phyloP scores from a whole-genome alignment of 2,888 invertebrate genomes.

The Drosophila mimetica region DNA sequence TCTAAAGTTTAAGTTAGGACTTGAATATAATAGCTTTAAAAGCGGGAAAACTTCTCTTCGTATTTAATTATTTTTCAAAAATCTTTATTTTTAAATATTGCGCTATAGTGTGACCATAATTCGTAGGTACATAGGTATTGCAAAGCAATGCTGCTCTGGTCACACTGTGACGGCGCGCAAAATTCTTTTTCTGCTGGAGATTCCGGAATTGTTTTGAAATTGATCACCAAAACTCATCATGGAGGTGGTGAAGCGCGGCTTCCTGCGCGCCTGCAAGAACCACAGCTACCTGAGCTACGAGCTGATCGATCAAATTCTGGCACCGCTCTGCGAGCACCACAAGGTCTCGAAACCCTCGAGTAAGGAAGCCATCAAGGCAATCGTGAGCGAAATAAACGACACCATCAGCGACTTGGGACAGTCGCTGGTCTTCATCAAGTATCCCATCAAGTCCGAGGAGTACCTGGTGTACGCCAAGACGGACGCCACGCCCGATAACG shows the following conservation, averaged over 20 bases:
- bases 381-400: conserved; percentile 49
- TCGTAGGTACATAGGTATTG: not conserved
- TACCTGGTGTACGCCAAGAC: conserved; percentile 62
- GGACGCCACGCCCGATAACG: conserved; percentile 56
- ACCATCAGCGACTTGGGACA: conserved; percentile 50
- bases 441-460: conserved; percentile 54
- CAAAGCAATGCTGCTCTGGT: not conserved
- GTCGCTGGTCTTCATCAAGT: conserved; percentile 48
- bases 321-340: conserved; percentile 54
- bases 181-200: not conserved
- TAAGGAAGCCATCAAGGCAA: conserved; percentile 37
- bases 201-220: not conserved
- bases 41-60: too few relatives aligned
- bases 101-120: not conserved
- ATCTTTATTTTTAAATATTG: too few relatives aligned
- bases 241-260: conserved; percentile 56
- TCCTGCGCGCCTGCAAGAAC: conserved; percentile 64
- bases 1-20: too few relatives aligned
- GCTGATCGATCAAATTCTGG: conserved; percentile 52
- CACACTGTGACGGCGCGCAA: conserved; percentile 12
- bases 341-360: conserved; percentile 45
- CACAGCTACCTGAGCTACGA: conserved; percentile 55
- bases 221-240: conserved; percentile 17
- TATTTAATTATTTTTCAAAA: too few relatives aligned
- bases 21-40: too few relatives aligned